These are phyloP conservation scores for Dipodomys ordii DNA, from an alignment of 2,113 vertebrate species.

Conservation along the genomic window DNA sequence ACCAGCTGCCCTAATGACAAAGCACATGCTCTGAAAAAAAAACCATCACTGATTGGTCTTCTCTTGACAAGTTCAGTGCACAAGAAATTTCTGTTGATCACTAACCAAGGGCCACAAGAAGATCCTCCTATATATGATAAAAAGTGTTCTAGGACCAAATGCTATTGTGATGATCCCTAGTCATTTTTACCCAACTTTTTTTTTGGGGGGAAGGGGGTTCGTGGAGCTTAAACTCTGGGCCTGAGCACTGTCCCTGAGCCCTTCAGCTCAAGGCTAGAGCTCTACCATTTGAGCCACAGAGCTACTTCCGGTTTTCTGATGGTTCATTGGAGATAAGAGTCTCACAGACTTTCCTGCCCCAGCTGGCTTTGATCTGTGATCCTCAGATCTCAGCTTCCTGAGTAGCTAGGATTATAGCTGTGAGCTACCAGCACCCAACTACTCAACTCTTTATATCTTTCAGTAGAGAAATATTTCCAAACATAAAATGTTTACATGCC, in stretches of 20 bases:
- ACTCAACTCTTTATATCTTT: neutral
- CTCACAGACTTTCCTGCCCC: too few species aligned
- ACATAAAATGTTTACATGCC: neutral
- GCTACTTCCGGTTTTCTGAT: too few species aligned
- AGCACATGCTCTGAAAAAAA: neutral
- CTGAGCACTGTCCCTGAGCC: too few species aligned
- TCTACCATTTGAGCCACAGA: too few species aligned
- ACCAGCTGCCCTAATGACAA: neutral
- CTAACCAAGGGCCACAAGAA: neutral
- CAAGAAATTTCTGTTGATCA: neutral
- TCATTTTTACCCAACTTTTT: neutral
- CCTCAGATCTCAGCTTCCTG: too few species aligned
- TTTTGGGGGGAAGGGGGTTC: too few species aligned
- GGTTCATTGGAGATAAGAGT: too few species aligned
- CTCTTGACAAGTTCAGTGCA: neutral
- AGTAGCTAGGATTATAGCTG: too few species aligned
- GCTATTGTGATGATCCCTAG: neutral
- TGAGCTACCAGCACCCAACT: too few species aligned
- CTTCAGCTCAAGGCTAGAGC: too few species aligned
- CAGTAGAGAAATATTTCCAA: conserved; percentile 16
- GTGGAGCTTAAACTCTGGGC: too few species aligned
- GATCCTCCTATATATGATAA: neutral
- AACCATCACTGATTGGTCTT: neutral
- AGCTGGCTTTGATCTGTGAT: too few species aligned
- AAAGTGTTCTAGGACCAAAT: neutral